phyloP scores from a whole-genome alignment of 2,113 vertebrate genomes.

The Grallaria varia region DNA sequence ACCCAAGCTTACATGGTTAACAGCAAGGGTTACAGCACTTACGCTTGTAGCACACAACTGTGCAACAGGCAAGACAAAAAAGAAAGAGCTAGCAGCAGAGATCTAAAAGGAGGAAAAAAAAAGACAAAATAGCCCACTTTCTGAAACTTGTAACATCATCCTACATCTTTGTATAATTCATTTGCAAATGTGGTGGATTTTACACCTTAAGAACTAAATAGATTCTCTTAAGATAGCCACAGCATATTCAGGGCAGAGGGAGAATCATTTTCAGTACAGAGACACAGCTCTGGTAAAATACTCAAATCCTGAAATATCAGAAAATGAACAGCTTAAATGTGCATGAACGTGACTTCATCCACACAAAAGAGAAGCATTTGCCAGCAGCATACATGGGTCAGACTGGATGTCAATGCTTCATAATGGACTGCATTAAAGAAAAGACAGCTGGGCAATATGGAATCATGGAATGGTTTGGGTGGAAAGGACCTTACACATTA shows the following conservation, averaged over 20 bases:
- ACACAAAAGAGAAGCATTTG: not conserved
- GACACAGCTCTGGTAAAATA: not conserved
- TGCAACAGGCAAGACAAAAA: not conserved
- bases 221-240: not conserved
- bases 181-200: not conserved
- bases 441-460: not conserved
- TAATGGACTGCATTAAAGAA: not conserved
- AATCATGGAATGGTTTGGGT: not conserved
- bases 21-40: not conserved
- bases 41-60: not conserved
- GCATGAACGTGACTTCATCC: not conserved
- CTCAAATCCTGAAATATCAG: not conserved
- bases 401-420: not conserved
- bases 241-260: not conserved
- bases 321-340: not conserved
- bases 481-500: not conserved
- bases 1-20: not conserved
- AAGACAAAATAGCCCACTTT: not conserved
- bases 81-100: not conserved
- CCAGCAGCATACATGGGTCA: not conserved
- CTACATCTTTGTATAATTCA: not conserved
- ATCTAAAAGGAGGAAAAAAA: not conserved
- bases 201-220: not conserved
- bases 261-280: not conserved
- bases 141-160: not conserved